Conservation (phyloP, 2,113 vertebrate species). For the Urocolius indicus region DNA sequence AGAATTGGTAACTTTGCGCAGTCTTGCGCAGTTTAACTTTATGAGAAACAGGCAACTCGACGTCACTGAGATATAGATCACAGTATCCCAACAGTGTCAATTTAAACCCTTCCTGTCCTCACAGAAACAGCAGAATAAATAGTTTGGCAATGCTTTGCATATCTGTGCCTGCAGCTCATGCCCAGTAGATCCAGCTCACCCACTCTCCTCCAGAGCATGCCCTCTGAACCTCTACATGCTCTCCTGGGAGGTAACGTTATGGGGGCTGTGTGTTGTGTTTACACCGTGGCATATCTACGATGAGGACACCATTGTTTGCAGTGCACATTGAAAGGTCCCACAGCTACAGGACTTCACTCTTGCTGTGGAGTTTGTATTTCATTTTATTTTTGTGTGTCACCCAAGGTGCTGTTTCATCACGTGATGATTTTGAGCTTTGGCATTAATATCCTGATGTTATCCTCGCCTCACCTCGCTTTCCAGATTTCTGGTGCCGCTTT, state of each 20-base stretch:
- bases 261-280: neutral
- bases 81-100: neutral
- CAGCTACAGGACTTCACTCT: neutral
- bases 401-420: neutral
- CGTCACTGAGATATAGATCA: neutral
- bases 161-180: neutral
- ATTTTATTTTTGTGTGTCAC: neutral
- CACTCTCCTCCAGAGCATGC: too few relatives aligned
- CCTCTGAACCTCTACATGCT: neutral
- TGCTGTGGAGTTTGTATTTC: neutral
- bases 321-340: neutral
- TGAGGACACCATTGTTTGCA: neutral
- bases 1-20: neutral
- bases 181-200: neutral
- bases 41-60: neutral
- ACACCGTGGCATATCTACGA: neutral
- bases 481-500: neutral
- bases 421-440: neutral
- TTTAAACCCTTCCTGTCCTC: neutral
- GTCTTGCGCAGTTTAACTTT: neutral
- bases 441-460: neutral
- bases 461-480: rapidly evolving
- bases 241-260: neutral
- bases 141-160: neutral
- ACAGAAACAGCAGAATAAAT: neutral